These are phyloP conservation scores for Colinus virginianus DNA, from an alignment of 2,113 vertebrate genomes.

Conservation along the genomic window DNA sequence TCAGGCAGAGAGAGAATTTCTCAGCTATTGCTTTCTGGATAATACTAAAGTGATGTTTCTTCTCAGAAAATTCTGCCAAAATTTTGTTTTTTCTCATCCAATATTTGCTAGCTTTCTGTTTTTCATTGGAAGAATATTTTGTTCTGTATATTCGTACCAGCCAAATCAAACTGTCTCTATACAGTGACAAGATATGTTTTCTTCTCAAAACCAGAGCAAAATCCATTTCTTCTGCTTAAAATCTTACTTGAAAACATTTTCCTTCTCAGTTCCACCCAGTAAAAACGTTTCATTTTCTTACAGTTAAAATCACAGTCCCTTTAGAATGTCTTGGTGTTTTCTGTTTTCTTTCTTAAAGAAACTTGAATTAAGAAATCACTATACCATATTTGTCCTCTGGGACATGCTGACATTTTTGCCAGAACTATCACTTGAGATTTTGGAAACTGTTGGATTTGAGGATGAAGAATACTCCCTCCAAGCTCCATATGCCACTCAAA, in stretches of 20 bases:
- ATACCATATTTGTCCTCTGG: not conserved
- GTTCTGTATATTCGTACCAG: not conserved
- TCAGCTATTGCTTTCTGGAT: not conserved
- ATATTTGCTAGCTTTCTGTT: slow-evolving; percentile 2
- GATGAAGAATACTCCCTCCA: not conserved
- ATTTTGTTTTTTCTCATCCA: not conserved
- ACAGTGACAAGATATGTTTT: not conserved
- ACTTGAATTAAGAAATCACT: not conserved
- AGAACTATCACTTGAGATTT: not conserved
- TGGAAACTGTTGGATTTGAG: slow-evolving; percentile 40
- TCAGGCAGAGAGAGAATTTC: not conserved
- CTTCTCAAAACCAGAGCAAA: slow-evolving; percentile 18
- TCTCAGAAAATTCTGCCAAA: slow-evolving; percentile 2
- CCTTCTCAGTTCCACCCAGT: not conserved
- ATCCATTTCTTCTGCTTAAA: not conserved
- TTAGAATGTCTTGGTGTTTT: not conserved
- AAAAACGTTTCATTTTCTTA: not conserved
- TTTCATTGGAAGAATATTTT: slow-evolving; percentile 28
- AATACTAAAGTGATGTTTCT: not conserved
- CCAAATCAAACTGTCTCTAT: slow-evolving; percentile 27
- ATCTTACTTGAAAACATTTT: not conserved
- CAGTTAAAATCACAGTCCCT: not conserved
- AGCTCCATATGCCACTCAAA: not conserved
- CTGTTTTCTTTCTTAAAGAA: not conserved
- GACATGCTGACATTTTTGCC: not conserved